These are phyloP conservation scores for Tenodera sinensis DNA, from an alignment of 2,888 invertebrate species.

Conservation along the genomic window DNA sequence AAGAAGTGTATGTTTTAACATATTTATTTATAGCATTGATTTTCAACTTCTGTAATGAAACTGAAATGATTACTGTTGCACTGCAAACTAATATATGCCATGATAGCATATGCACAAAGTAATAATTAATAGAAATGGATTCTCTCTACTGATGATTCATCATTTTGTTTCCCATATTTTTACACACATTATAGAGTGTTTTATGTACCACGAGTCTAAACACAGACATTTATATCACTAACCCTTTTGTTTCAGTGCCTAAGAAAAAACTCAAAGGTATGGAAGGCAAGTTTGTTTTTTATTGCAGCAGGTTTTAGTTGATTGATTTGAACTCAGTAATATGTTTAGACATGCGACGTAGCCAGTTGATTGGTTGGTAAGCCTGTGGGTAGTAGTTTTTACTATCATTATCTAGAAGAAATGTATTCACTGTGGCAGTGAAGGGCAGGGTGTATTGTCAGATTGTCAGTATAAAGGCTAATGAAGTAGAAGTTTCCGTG, in stretches of 20 bases:
- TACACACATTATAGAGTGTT: neutral
- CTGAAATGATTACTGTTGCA: neutral
- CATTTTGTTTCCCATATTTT: neutral
- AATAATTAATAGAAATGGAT: neutral
- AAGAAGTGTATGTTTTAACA: too few relatives aligned
- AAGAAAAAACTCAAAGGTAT: slow-evolving; percentile 38
- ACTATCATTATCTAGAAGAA: neutral
- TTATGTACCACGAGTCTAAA: neutral
- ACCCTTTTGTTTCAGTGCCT: slow-evolving; percentile 36
- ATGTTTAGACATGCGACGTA: slow-evolving; percentile 13
- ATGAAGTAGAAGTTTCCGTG: neutral
- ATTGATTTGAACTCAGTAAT: neutral
- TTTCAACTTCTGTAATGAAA: neutral
- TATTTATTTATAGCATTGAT: too few relatives aligned
- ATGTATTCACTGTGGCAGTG: slow-evolving; percentile 5
- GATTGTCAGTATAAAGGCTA: neutral
- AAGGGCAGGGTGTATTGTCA: neutral
- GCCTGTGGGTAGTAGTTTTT: slow-evolving; percentile 15
- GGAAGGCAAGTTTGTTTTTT: slow-evolving; percentile 19
- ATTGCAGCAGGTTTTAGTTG: slow-evolving; percentile 17
- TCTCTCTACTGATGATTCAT: neutral
- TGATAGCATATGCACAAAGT: neutral
- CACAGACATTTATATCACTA: slow-evolving; percentile 13
- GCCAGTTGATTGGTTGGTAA: slow-evolving; percentile 21
- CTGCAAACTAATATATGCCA: neutral